phyloP scores from a whole-genome alignment of 2,797 vertebrate species.

The Cercopithecus neglectus region DNA sequence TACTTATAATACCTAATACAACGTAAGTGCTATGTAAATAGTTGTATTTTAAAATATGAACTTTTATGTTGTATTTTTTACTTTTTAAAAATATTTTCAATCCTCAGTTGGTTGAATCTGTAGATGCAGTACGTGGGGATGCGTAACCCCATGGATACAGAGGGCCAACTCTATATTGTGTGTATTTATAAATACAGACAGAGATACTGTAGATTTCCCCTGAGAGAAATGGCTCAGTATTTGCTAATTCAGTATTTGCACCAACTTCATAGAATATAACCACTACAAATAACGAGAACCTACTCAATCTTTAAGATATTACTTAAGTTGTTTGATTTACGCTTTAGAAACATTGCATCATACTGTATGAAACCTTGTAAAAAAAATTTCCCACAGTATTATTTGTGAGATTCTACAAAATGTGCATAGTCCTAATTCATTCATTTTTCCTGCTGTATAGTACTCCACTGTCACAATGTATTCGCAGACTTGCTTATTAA shows the following conservation, averaged over 20 bases:
- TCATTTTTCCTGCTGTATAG: neutral
- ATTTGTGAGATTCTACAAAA: neutral
- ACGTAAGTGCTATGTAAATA: neutral
- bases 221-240: neutral
- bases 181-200: neutral
- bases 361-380: neutral
- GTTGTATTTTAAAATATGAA: neutral
- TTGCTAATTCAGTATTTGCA: neutral
- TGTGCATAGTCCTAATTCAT: neutral
- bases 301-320: neutral
- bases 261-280: neutral
- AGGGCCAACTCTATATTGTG: neutral
- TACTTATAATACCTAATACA: neutral
- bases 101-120: neutral
- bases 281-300: neutral
- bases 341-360: neutral
- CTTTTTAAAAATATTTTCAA: neutral
- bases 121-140: neutral
- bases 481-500: neutral
- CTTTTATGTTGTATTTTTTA: neutral
- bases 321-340: neutral
- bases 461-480: neutral
- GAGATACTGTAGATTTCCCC: neutral
- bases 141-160: neutral
- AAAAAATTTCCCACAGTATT: neutral